Evolutionary conservation across 2,797 vertebrate genomes (phyloP).

Genomic region (Phalloptychus januarius): DNA sequence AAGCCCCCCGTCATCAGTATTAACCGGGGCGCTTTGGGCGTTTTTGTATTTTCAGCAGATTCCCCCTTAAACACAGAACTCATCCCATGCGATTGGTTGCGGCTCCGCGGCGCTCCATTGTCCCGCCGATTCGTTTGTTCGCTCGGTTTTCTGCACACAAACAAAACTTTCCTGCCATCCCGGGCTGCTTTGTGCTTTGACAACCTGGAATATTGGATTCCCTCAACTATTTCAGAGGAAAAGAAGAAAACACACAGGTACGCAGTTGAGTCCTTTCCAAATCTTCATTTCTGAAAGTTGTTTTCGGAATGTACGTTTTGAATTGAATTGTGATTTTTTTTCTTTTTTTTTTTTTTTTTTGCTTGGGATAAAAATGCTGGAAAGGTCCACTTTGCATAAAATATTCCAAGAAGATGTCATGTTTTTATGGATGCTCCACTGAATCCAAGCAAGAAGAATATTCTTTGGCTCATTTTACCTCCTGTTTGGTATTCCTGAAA

Average conservation of each 20-base stretch:
- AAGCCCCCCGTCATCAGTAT: conserved; percentile 84
- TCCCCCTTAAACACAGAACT: conserved; percentile 83
- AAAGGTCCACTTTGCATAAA: conserved; percentile 6
- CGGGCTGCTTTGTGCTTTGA: conserved; percentile 71
- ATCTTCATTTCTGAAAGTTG: not conserved
- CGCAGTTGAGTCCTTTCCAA: conserved; percentile 23
- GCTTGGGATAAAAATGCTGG: not conserved
- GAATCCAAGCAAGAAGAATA: conserved; percentile 7
- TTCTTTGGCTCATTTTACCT: conserved; percentile 6
- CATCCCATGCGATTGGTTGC: conserved; percentile 78
- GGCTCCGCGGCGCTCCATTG: conserved; percentile 73
- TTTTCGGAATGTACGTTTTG: not conserved
- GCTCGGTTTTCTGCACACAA: conserved; percentile 72
- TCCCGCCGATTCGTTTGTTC: conserved; percentile 70
- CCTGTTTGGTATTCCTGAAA: conserved; percentile 5
- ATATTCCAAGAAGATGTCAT: conserved; percentile 5
- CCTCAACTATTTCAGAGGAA: conserved; percentile 55
- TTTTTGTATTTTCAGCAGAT: conserved; percentile 89
- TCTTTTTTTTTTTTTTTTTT: not conserved
- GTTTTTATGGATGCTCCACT: not conserved
- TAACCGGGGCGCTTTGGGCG: conserved; percentile 70
- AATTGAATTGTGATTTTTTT: not conserved
- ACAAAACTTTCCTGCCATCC: conserved; percentile 80
- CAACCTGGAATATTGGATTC: conserved; percentile 68
- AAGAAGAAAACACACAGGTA: conserved; percentile 77